phyloP scores from a whole-genome alignment of 2,113 vertebrate species.

The Lucifuga dentata region DNA sequence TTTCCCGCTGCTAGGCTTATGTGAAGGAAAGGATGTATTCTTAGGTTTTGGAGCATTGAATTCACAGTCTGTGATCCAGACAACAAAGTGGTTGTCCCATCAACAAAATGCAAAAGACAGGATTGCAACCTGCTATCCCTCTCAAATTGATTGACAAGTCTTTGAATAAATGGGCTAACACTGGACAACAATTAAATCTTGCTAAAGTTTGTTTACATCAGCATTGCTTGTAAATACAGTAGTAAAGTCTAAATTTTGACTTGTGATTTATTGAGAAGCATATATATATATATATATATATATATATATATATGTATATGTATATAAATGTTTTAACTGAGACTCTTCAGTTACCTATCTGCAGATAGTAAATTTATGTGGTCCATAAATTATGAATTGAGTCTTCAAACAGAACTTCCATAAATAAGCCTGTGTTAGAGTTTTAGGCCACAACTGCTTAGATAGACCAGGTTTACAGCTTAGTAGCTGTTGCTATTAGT shows the following conservation, averaged over 20 bases:
- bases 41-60: background rate
- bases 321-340: no score
- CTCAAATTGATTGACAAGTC: no score
- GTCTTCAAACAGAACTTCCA: background rate
- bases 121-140: background rate
- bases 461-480: background rate
- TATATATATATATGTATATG: no score
- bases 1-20: conserved; percentile 14
- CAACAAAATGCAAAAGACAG: background rate
- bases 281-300: no score
- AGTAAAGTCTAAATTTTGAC: background rate
- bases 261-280: background rate
- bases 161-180: no score
- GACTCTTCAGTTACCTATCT: no score
- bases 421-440: background rate
- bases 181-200: no score
- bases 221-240: conserved; percentile 6
- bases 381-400: no score
- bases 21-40: background rate
- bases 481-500: conserved; percentile 26
- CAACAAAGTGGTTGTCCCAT: no score
- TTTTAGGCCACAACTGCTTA: background rate
- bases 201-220: background rate
- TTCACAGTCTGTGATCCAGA: no score
- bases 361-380: no score